Base-by-base conservation (phyloP, 2,888 invertebrate species). In the Pandemis heparana region DNA sequence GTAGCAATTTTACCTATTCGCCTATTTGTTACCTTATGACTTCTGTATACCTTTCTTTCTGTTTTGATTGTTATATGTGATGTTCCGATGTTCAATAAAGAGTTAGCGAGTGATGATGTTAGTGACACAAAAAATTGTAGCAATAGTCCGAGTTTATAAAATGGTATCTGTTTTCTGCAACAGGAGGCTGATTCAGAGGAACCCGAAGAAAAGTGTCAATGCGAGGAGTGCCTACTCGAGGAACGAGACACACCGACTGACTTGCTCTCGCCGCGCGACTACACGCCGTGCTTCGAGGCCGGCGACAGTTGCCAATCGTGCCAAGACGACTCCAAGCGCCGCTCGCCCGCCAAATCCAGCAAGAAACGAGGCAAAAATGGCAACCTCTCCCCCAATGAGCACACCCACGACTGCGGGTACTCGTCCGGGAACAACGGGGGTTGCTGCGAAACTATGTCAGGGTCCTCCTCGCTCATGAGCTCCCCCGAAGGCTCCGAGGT, bases 401-500 rank as follows among this genome's bases (percentile, higher is more conserved):
- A 96, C 84, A 96, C 96, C 59, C 96, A 97, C 87, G 98, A 98
- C 91, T 97, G 97, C 83, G 98, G 98, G 56, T 98, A 98, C 88
- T 97, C 97, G 23, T 98, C 98, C 12, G 98, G 97, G 76, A 96
- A 96, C 79, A 97, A 97, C 83, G 96, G 96, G 72, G 96, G 96
- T 65, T 96, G 95, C 86, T 96, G 96, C 82, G 96, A 96, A 79
- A 96, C 96, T 48, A 95, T 96, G 74, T 96, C 96, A 8, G 95
- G 96, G 59, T 96, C 96, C 67, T 97, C 97, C 32, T 98, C 98
- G 79, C 95, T 97, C 75, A 96, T 97, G 79, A 98, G 97, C 86
- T 97, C 98, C 5, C 97, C 98, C 0, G 98, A 98, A 84, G 98
- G 98, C 43, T 98, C 98, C 0, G 98, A 98, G 85, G 96, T 98